These are phyloP conservation scores for Zoanthus solanderi DNA, from an alignment of 92 coral and sea anemone genomes.

Conservation along the genomic window DNA sequence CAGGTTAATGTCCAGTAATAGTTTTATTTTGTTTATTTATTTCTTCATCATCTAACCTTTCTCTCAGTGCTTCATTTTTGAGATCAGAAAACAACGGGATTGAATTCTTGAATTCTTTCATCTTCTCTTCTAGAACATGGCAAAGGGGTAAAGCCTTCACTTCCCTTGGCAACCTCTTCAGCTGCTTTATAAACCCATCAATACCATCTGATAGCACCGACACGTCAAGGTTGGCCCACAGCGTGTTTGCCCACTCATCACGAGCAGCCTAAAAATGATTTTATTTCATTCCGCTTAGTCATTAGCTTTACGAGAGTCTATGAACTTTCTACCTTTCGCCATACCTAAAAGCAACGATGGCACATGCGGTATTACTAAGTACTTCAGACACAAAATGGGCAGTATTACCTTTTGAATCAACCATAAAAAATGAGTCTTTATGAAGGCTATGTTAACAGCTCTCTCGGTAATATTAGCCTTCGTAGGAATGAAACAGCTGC, in stretches of 20 bases:
- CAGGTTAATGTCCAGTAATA: too few relatives aligned
- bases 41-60: conserved; percentile 73
- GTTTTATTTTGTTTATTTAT: too few relatives aligned
- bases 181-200: conserved; percentile 88
- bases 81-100: conserved; percentile 98
- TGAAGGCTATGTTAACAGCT: too few relatives aligned
- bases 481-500: too few relatives aligned
- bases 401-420: too few relatives aligned
- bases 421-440: too few relatives aligned
- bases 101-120: conserved; percentile 98
- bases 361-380: not conserved
- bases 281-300: not conserved
- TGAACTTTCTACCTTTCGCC: not conserved
- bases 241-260: conserved; percentile 98
- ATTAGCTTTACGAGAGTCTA: not conserved
- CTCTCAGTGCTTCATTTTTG: conserved; percentile 97
- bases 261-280: conserved; percentile 79
- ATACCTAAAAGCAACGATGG: not conserved
- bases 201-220: conserved; percentile 96
- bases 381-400: too few relatives aligned
- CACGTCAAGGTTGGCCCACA: conserved; percentile 99
- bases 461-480: too few relatives aligned
- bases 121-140: conserved; percentile 95
- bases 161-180: conserved; percentile 94
- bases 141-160: conserved; percentile 95